Conservation (phyloP, 2,113 vertebrate species). For the Camarhynchus parvulus region DNA sequence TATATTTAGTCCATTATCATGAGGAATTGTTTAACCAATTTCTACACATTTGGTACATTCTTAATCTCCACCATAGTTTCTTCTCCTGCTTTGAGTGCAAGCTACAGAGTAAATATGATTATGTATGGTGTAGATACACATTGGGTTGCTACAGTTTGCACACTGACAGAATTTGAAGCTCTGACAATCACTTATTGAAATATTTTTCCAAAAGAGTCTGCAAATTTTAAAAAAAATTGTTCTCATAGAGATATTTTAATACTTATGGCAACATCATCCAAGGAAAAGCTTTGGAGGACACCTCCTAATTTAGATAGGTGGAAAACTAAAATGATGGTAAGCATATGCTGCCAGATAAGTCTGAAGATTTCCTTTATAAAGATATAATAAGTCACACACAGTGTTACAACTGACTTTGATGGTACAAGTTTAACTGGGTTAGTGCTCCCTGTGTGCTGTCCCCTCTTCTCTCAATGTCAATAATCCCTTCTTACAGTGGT, state of each 20-base stretch:
- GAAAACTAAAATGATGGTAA: background rate
- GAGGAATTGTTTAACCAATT: background rate
- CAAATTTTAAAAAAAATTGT: background rate
- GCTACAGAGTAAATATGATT: background rate
- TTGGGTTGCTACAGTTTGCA: background rate
- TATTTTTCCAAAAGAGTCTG: background rate
- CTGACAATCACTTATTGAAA: background rate
- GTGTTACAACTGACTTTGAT: background rate
- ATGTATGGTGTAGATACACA: background rate
- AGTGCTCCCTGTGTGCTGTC: background rate
- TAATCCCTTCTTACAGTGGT: background rate
- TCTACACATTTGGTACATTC: background rate
- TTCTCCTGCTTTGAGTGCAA: background rate
- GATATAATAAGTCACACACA: background rate
- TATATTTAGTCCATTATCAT: background rate
- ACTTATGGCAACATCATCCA: background rate
- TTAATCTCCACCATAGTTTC: background rate
- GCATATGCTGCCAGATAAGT: background rate
- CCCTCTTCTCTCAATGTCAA: background rate
- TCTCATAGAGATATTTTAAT: background rate
- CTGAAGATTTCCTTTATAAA: background rate
- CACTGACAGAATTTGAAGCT: background rate
- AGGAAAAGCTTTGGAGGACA: background rate
- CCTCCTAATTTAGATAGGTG: background rate
- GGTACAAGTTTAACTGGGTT: background rate